Base-by-base conservation (phyloP, 2,888 invertebrate species). In the Drosophila meridiana region DNA sequence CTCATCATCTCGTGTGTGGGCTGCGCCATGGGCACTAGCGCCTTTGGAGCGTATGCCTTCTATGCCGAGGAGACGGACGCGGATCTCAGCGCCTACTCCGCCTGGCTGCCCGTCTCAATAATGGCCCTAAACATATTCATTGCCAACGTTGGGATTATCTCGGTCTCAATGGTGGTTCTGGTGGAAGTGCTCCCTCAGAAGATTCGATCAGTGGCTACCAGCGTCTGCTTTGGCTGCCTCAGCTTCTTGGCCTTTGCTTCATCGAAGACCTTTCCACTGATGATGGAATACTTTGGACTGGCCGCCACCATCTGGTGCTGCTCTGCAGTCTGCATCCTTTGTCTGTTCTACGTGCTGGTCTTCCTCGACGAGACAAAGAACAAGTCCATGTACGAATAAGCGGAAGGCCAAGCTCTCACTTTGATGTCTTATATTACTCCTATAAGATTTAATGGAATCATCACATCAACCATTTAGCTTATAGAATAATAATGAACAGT, bases 301-400 rank as follows among this genome's bases (percentile, higher is more conserved):
- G 78, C 90, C 4, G 83, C 82, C n/a, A 89, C 86, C 11, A 91
- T 93, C 87, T 91, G 89, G 87, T 74, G 81, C 11, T 91, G 90
- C 52, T 80, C 84, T 1, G 42, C 53, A 0, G 75, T 87, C 8
- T 74, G 83, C 14, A 73, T 79, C 11, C 50, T 90, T 4, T 91
- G 90, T 38, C 78, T 90, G 8, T 69, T 92, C 38, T 92, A 91
- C 42, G 76, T 90, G 36, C 60, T 80, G 5, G 50, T 86, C n/a
- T 89, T 78, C 20, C 32, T 92, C 20, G 80, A 85, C 55, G 92
- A 92, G 76, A 92, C 92, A n/a, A 92, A 91, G 58, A 91, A 91
- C n/a, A 89, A 71, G 52, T 75, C 82, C 4, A 63, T 92, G 4
- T 79, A 90, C 58, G 71, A 80, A 34, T 84, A 75, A 50, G 4